Percentiles rank a stretch among this genome's conserved stretches.
Conservation (phyloP, 2,797 vertebrate genomes). For the Notoglanidium macrostoma region DNA sequence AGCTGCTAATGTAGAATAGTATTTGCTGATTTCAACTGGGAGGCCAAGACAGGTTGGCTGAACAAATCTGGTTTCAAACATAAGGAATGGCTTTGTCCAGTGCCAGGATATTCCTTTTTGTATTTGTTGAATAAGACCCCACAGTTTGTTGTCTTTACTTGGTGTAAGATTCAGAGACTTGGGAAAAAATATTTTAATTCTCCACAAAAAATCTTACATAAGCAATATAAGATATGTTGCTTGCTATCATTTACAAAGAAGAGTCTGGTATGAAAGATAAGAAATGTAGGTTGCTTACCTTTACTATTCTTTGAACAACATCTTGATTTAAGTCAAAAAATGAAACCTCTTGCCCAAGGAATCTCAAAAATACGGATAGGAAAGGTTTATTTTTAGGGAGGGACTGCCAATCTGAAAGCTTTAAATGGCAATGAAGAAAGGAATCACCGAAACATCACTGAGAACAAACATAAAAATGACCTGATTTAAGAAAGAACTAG, state of each 20-base stretch:
- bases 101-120: slow-evolving; percentile 70
- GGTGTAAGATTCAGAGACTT: slow-evolving; percentile 64
- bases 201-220: background rate
- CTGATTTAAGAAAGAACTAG: background rate
- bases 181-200: slow-evolving; percentile 8
- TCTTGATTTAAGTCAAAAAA: slow-evolving; percentile 75
- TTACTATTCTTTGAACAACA: slow-evolving; percentile 65
- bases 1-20: slow-evolving; percentile 66
- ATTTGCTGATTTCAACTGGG: slow-evolving; percentile 79
- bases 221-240: background rate
- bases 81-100: slow-evolving; percentile 67
- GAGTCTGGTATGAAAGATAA: background rate
- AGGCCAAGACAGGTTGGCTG: slow-evolving; percentile 76
- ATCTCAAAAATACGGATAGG: slow-evolving; percentile 71
- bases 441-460: background rate
- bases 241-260: background rate
- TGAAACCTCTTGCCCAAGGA: slow-evolving; percentile 79
- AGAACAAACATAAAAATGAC: background rate
- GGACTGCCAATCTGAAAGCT: slow-evolving; percentile 80
- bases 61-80: slow-evolving; percentile 73
- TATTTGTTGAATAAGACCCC: slow-evolving; percentile 65
- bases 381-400: slow-evolving; percentile 72
- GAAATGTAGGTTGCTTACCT: slow-evolving; percentile 65
- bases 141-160: slow-evolving; percentile 65
- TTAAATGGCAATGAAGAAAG: slow-evolving; percentile 45